Conservation (phyloP, 2,797 vertebrate genomes). For the Rhinichthys osculus region DNA sequence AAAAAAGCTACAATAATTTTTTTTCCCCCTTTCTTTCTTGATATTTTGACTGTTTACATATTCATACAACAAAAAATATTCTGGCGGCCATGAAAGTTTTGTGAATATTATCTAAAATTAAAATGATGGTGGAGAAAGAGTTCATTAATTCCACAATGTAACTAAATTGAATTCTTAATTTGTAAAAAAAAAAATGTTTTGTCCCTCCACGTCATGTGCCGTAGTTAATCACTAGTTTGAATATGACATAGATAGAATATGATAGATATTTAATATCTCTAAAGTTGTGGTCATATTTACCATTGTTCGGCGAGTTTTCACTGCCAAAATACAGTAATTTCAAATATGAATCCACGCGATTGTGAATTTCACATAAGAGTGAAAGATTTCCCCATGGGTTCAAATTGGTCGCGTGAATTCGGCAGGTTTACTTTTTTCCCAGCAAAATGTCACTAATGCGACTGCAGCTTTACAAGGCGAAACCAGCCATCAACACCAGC, state of each 20-base stretch:
- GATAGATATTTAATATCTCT: too few species aligned
- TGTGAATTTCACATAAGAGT: background rate
- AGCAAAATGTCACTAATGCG: background rate
- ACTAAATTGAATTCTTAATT: background rate
- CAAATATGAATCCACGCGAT: background rate
- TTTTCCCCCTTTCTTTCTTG: too few species aligned
- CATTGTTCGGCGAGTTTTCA: background rate
- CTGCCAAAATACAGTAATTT: background rate
- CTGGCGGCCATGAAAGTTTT: too few species aligned
- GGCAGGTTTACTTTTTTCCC: too few species aligned
- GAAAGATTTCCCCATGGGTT: background rate
- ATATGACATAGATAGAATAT: background rate
- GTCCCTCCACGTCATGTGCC: too few species aligned
- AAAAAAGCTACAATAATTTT: too few species aligned
- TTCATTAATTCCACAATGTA: background rate
- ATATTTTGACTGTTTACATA: too few species aligned
- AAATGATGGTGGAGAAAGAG: too few species aligned
- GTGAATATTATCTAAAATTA: too few species aligned
- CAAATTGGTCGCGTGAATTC: accelerated
- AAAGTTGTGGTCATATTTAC: background rate
- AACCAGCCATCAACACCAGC: background rate
- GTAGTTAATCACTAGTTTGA: background rate
- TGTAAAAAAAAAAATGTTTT: too few species aligned
- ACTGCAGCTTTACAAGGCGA: background rate
- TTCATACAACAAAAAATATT: too few species aligned